A percentile compares a stretch with the other conserved stretches of the same genome.
These are phyloP conservation scores for Agrilus planipennis DNA, from an alignment of 1,140 invertebrate genomes.

Conservation along the genomic window DNA sequence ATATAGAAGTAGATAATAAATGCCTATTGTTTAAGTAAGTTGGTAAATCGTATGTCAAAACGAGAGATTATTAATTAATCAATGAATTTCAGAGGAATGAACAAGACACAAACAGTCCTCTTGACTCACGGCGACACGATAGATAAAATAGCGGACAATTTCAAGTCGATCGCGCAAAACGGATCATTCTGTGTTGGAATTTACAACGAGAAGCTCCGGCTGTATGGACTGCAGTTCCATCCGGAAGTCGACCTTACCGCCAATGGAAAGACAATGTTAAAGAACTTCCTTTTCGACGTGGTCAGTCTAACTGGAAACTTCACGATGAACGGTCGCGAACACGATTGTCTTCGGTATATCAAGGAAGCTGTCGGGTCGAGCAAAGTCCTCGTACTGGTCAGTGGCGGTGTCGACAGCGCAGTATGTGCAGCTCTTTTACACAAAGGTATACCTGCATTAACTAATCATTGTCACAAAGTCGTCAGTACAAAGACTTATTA, in stretches of 20 bases:
- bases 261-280: slow-evolving; percentile 83
- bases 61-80: no score
- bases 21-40: slow-evolving; percentile 90
- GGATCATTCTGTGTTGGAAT: slow-evolving; percentile 80
- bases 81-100: slow-evolving; percentile 74
- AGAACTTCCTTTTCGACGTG: slow-evolving; percentile 91
- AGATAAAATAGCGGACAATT: slow-evolving; percentile 75
- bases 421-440: slow-evolving; percentile 92
- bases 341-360: slow-evolving; percentile 91
- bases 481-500: no score
- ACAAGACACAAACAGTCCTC: slow-evolving; percentile 78
- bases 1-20: slow-evolving; percentile 77
- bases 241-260: slow-evolving; percentile 90
- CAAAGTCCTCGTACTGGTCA: slow-evolving; percentile 85
- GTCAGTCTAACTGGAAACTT: slow-evolving; percentile 75
- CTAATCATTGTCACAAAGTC: no score
- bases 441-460: no score
- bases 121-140: slow-evolving; percentile 96
- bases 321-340: slow-evolving; percentile 78
- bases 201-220: slow-evolving; percentile 76
- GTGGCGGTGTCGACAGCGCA: slow-evolving; percentile 96
- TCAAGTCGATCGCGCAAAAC: slow-evolving; percentile 74
- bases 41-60: no score
- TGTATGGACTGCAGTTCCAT: slow-evolving; percentile 98
- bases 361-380: slow-evolving; percentile 77